These are phyloP conservation scores for Mythimna impura DNA, from an alignment of 2,888 invertebrate species.

Conservation along the genomic window DNA sequence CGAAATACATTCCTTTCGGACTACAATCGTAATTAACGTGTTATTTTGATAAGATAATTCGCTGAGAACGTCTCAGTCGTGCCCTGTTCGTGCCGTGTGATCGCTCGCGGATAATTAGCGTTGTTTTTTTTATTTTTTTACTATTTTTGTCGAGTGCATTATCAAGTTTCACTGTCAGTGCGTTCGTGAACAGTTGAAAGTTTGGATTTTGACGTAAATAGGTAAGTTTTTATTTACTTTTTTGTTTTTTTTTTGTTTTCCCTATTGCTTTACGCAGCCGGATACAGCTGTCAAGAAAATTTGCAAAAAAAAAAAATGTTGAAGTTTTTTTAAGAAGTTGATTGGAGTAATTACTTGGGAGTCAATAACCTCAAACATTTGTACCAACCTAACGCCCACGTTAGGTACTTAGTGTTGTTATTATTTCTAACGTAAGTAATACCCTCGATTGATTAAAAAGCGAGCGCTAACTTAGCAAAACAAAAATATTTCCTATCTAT, in stretches of 20 bases:
- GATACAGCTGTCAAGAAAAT: slow-evolving; percentile 23
- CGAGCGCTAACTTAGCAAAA: slow-evolving; percentile 16
- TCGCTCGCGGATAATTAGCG: slow-evolving; percentile 74
- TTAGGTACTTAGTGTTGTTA: neutral
- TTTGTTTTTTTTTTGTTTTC: slow-evolving; percentile 9
- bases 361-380: slow-evolving; percentile 36
- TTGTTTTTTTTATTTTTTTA: slow-evolving; percentile 47
- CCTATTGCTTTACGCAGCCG: neutral
- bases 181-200: slow-evolving; percentile 71
- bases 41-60: slow-evolving; percentile 80
- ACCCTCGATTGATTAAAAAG: slow-evolving; percentile 43
- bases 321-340: slow-evolving; percentile 11
- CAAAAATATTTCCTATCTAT: slow-evolving; percentile 15
- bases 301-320: slow-evolving; percentile 24
- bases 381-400: slow-evolving; percentile 4
- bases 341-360: slow-evolving; percentile 28
- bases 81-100: slow-evolving; percentile 83
- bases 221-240: slow-evolving; percentile 76
- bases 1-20: slow-evolving; percentile 65
- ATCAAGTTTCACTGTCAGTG: slow-evolving; percentile 75
- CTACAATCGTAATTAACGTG: slow-evolving; percentile 53
- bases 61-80: slow-evolving; percentile 68
- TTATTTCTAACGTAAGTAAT: slow-evolving; percentile 43
- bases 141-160: slow-evolving; percentile 72
- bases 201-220: slow-evolving; percentile 83